Conservation (phyloP, 2,888 invertebrate genomes). For the Agrotis clavis region DNA sequence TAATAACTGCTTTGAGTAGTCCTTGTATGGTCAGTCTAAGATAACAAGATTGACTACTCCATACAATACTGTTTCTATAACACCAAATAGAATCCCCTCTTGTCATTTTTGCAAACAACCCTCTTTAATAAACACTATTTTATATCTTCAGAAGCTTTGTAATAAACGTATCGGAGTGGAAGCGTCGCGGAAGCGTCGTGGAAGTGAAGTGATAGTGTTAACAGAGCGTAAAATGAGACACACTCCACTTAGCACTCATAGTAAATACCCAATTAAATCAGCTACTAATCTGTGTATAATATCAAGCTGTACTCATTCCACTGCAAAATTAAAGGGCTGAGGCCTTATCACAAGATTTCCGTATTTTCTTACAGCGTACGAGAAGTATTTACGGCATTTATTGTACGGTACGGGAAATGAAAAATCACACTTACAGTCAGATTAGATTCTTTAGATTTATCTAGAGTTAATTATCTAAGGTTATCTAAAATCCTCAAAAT, state of each 20-base stretch:
- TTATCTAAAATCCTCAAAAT: background rate
- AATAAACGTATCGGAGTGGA: slow-evolving; percentile 12
- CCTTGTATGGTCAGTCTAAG: too few relatives aligned
- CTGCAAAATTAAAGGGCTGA: background rate
- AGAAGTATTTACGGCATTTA: too few relatives aligned
- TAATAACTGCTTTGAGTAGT: too few relatives aligned
- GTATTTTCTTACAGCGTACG: too few relatives aligned
- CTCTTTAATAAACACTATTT: background rate
- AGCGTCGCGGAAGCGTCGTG: background rate
- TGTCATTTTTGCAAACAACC: background rate
- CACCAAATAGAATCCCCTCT: background rate
- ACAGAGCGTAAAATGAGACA: slow-evolving; percentile 35
- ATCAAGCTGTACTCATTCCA: background rate
- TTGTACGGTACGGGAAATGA: too few relatives aligned
- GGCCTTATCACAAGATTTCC: too few relatives aligned
- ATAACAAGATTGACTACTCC: too few relatives aligned
- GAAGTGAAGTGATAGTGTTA: slow-evolving; percentile 12
- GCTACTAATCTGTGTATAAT: background rate
- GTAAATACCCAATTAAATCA: slow-evolving; percentile 17
- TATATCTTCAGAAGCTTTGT: background rate
- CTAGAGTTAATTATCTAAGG: slow-evolving; percentile 1
- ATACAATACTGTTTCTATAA: background rate
- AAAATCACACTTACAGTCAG: too few relatives aligned
- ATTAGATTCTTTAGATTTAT: too few relatives aligned
- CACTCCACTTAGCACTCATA: slow-evolving; percentile 8